Percentiles rank a stretch among this genome's conserved stretches.
phyloP scores from a whole-genome alignment of 1,140 invertebrate genomes.

The Lordiphosa mommai region DNA sequence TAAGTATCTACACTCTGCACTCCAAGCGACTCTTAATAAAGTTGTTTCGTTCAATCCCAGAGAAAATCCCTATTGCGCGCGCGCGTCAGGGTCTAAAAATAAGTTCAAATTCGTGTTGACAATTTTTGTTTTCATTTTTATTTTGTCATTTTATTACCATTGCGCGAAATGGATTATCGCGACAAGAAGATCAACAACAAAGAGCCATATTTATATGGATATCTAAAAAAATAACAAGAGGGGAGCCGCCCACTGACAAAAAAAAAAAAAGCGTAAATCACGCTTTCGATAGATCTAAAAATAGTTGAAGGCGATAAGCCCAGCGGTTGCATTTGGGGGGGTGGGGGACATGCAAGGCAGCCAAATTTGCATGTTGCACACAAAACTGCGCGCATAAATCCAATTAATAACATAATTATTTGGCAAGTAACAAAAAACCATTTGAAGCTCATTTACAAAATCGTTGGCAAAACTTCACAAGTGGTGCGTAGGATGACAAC shows the following conservation, averaged over 20 bases:
- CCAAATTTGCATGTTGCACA: slow-evolving; percentile 42
- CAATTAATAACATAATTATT: slow-evolving; percentile 77
- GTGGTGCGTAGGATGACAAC: slow-evolving; percentile 34
- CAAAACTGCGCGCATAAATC: slow-evolving; percentile 62
- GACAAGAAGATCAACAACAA: slow-evolving; percentile 69
- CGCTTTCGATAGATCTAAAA: slow-evolving; percentile 72
- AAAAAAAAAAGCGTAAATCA: slow-evolving; percentile 65
- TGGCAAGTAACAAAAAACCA: slow-evolving; percentile 45
- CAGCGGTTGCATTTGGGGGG: slow-evolving; percentile 13
- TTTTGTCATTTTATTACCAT: slow-evolving; percentile 64
- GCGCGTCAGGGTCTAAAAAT: slow-evolving; percentile 58
- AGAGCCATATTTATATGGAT: slow-evolving; percentile 57
- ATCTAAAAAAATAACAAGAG: slow-evolving; percentile 35
- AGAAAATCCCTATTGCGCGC: slow-evolving; percentile 59
- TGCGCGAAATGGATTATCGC: slow-evolving; percentile 70
- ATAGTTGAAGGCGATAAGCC: slow-evolving; percentile 59
- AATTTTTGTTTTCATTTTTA: slow-evolving; percentile 39
- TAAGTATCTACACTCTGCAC: slow-evolving; percentile 33
- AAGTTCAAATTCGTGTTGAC: slow-evolving; percentile 74
- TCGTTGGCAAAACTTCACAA: slow-evolving; percentile 13
- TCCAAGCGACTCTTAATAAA: slow-evolving; percentile 54
- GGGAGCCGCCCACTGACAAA: slow-evolving; percentile 51
- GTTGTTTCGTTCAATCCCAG: slow-evolving; percentile 43
- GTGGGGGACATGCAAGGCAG: slow-evolving; percentile 10
- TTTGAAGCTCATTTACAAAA: slow-evolving; percentile 59